phyloP scores from a whole-genome alignment of 2,797 vertebrate species.

The Bradypodion ventrale region DNA sequence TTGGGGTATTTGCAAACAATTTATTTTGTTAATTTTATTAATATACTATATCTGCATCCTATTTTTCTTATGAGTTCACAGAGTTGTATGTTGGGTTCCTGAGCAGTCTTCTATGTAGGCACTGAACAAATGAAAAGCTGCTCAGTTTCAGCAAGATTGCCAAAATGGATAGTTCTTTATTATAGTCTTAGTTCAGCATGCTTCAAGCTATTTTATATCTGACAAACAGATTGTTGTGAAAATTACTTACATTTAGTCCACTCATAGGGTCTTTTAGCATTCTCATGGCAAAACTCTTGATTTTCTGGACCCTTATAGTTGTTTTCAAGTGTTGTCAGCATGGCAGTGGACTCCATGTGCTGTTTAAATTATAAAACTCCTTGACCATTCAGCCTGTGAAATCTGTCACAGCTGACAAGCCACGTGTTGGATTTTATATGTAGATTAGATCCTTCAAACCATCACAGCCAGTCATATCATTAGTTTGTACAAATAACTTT shows the following conservation, averaged over 20 bases:
- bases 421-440: no score
- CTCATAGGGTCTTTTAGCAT: neutral
- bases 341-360: neutral
- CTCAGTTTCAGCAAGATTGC: neutral
- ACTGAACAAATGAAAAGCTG: neutral
- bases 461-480: no score
- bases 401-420: no score
- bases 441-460: no score
- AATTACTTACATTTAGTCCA: neutral
- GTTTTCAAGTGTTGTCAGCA: neutral
- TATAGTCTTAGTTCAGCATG: neutral
- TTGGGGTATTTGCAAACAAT: neutral
- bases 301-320: neutral
- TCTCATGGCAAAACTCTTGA: neutral
- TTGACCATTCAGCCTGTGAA: no score
- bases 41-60: neutral
- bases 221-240: neutral
- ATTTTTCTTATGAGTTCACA: neutral
- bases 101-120: neutral
- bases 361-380: no score
- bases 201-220: no score
- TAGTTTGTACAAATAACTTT: no score
- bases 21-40: neutral
- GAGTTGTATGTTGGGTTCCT: neutral
- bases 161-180: neutral